phyloP scores from a whole-genome alignment of 2,113 vertebrate species.

The Solenodon paradoxus region DNA sequence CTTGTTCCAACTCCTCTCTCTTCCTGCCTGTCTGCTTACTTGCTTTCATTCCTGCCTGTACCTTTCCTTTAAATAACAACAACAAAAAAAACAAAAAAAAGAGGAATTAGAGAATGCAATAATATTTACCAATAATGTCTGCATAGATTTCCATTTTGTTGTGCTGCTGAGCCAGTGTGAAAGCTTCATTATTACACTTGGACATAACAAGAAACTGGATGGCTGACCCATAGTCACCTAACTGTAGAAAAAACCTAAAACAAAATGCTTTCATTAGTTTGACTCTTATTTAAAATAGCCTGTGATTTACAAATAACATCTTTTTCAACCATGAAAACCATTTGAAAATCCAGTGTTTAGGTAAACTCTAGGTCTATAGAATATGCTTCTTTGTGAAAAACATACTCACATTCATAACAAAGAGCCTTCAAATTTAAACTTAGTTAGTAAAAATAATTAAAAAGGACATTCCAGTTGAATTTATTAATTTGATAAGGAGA shows the following conservation, averaged over 20 bases:
- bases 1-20: no score
- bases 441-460: not conserved
- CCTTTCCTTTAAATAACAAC: no score
- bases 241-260: constrained; percentile 92
- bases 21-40: no score
- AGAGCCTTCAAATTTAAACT: not conserved
- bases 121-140: constrained; percentile 92
- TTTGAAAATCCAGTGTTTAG: not conserved
- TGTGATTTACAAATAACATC: not conserved
- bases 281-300: not conserved
- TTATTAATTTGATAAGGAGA: not conserved
- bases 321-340: not conserved
- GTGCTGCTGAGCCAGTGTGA: constrained; percentile 97
- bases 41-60: no score
- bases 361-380: not conserved
- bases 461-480: not conserved
- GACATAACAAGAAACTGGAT: constrained; percentile 98
- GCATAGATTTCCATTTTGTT: constrained; percentile 98
- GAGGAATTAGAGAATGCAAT: not conserved
- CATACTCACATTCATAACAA: not conserved
- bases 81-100: no score
- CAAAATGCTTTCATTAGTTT: constrained; percentile 37
- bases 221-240: constrained; percentile 96
- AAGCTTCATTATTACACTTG: constrained; percentile 96
- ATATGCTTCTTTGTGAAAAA: not conserved